Conservation (phyloP, 2,113 vertebrate species). For the Empidonax traillii region DNA sequence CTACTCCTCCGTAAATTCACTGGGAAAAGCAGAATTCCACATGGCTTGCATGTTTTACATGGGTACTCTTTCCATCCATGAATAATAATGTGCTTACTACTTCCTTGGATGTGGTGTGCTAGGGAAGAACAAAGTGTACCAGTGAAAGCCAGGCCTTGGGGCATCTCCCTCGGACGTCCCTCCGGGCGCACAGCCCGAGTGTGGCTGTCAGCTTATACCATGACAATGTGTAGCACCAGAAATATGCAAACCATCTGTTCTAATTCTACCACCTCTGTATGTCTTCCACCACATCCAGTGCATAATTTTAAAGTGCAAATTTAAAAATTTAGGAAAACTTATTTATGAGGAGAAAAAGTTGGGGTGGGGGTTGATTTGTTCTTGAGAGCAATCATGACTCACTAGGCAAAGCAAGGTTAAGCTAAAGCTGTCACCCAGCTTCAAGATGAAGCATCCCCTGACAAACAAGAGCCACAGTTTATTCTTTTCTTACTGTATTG, state of each 20-base stretch:
- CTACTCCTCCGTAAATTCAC: background rate
- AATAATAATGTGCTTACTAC: background rate
- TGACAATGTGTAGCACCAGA: background rate
- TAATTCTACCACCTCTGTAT: background rate
- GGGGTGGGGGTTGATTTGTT: background rate
- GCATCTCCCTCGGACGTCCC: background rate
- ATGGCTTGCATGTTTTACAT: slow-evolving; percentile 32
- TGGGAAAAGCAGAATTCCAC: slow-evolving; percentile 37
- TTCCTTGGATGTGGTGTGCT: background rate
- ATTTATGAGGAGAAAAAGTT: background rate
- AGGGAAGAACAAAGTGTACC: background rate
- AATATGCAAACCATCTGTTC: background rate
- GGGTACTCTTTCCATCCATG: slow-evolving; percentile 16
- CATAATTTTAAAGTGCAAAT: slow-evolving; percentile 77
- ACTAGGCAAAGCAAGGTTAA: background rate
- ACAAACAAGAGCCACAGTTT: background rate
- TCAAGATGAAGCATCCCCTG: background rate
- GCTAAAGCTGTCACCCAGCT: background rate
- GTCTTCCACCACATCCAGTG: slow-evolving; percentile 56
- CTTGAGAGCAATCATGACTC: background rate
- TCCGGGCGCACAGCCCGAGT: fast-evolving
- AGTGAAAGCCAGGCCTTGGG: background rate
- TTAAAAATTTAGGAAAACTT: slow-evolving; percentile 27
- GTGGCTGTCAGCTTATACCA: background rate
- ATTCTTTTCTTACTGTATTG: background rate